Evolutionary conservation across 2,888 invertebrate species (phyloP).

Genomic region (Pseudolycoriella hygida): DNA sequence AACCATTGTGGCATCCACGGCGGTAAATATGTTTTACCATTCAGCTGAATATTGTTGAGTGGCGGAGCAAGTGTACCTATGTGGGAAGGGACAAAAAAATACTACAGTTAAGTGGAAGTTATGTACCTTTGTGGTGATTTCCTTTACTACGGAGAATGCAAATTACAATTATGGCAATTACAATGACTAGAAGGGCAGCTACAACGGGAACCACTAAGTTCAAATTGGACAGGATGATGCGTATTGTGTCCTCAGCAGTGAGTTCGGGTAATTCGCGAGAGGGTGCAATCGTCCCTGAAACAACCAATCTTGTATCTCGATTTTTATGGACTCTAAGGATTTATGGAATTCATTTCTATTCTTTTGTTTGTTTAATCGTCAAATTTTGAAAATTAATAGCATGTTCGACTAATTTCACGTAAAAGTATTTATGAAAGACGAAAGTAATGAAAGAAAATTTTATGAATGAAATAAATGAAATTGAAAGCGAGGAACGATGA

Average conservation of each 20-base stretch:
- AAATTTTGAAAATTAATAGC: not conserved
- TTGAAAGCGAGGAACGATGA: too few species aligned
- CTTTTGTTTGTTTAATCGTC: not conserved
- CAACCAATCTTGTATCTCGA: conserved; percentile 24
- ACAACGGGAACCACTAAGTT: conserved; percentile 88
- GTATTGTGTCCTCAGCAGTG: conserved; percentile 66
- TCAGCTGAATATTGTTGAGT: conserved; percentile 35
- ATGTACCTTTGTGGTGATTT: conserved; percentile 68
- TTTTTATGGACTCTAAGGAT: conserved; percentile 4
- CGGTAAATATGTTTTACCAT: conserved; percentile 33
- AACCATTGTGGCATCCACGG: conserved; percentile 76
- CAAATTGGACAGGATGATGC: conserved; percentile 75
- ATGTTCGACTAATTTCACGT: too few species aligned
- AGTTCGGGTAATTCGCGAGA: conserved; percentile 64
- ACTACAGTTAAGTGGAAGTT: conserved; percentile 21
- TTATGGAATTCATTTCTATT: too few species aligned
- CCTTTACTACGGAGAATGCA: conserved; percentile 78
- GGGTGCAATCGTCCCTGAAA: conserved; percentile 92
- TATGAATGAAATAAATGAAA: too few species aligned
- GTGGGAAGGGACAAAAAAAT: conserved; percentile 13
- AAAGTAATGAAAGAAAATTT: too few species aligned
- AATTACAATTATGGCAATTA: conserved; percentile 83
- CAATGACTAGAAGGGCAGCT: conserved; percentile 79
- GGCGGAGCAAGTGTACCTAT: conserved; percentile 71
- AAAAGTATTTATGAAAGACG: too few species aligned